Conservation (phyloP, 2,797 vertebrate genomes). For the Myotis myotis region DNA sequence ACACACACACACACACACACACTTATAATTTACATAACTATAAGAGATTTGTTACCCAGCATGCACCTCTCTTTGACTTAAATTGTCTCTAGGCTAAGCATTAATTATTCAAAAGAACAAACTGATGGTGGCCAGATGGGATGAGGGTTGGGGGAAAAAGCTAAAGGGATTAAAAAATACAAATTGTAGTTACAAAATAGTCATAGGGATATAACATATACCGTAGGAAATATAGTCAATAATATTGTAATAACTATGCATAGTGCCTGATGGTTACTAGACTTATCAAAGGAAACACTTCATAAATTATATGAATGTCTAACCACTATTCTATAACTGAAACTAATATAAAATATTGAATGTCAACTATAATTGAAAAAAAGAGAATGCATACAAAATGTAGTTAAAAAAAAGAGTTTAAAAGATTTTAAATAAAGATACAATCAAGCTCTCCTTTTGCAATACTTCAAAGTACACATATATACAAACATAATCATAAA, state of each 20-base stretch:
- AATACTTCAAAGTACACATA: neutral
- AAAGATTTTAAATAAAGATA: constrained; percentile 18
- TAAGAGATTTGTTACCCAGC: neutral
- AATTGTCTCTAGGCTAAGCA: neutral
- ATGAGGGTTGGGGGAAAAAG: neutral
- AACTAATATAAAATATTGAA: neutral
- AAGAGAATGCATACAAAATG: neutral
- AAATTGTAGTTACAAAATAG: neutral
- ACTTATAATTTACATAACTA: neutral
- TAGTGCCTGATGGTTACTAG: neutral
- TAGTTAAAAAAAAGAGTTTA: neutral
- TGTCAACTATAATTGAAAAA: neutral
- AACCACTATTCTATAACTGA: neutral
- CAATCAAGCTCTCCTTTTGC: neutral
- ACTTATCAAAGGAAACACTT: neutral
- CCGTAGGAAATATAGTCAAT: neutral
- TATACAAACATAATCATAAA: neutral
- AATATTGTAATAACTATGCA: neutral
- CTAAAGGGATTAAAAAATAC: neutral
- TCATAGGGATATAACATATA: neutral
- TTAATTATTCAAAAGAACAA: neutral
- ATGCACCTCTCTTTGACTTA: neutral
- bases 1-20: neutral
- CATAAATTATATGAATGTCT: neutral
- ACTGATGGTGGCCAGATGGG: neutral